Base-by-base conservation (phyloP, 2,113 vertebrate genomes). In the Quiscalus mexicanus region DNA sequence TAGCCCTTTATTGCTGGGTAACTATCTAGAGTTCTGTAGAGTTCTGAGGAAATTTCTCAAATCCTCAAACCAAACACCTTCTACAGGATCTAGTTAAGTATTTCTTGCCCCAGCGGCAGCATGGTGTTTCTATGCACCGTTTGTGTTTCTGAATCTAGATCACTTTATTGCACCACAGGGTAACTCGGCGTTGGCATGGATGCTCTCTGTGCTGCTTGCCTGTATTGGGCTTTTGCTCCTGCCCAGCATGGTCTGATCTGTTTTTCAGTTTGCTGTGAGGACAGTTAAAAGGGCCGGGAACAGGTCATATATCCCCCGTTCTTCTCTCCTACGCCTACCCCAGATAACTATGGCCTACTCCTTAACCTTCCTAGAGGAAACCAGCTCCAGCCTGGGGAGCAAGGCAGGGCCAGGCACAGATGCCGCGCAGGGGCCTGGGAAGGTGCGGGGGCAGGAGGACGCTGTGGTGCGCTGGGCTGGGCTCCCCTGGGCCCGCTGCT, bases 91-190 rank as follows among this genome's bases (percentile, higher is more conserved):
- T 14, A 31, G 22, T 28, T 12, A 59, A 30, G 35, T 41, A 71
- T 21, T 75, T 39, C 33, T n/a, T 63, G 67, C 11, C 10, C 9
- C 24, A 35, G 55, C 7, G 2, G 35, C 1, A 4, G 15, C 18
- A 13, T 3, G 3, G 59, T 2, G 3, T 21, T 45, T 67, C 52
- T 7, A 0, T 11, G 52, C 47, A 62, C 45, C 13, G 0, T 33
- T 35, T 41, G 45, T 37, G 35, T n/a, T 86, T 75, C 27, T 31
- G 33, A 42, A 42, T 30, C 12, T 10, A 17, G 5, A 33, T 73
- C 62, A 17, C 49, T 22, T 33, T 15, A 33, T 31, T 12, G 20
- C 30, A 24, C 15, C 0, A 6, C 6, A n/a, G 41, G 49, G 4
- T 50, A 68, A 30, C 28, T 4, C 8, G 28, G 49, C 2, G 0